Evolutionary conservation across 2,888 invertebrate species (phyloP).

Genomic region (Lacanobia oleracea): DNA sequence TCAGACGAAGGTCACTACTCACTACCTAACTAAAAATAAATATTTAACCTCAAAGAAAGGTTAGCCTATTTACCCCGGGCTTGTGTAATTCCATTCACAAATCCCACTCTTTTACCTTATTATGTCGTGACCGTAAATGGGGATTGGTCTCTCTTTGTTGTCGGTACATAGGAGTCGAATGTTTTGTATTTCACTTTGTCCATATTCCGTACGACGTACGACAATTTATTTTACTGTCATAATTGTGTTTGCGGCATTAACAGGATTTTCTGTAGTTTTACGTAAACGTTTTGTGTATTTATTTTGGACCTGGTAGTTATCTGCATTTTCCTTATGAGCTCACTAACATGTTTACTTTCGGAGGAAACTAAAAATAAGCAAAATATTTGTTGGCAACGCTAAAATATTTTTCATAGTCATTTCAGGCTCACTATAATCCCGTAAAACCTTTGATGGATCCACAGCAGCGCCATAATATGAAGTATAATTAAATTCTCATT

Average conservation of each 20-base stretch:
- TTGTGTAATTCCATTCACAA: slow-evolving; percentile 58
- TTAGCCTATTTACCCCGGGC: slow-evolving; percentile 44
- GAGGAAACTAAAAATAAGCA: neutral
- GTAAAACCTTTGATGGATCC: slow-evolving; percentile 38
- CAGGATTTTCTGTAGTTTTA: neutral
- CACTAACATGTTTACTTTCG: slow-evolving; percentile 16
- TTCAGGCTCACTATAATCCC: slow-evolving; percentile 41
- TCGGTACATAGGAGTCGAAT: slow-evolving; percentile 1
- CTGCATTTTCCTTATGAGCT: slow-evolving; percentile 17
- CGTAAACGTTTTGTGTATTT: slow-evolving; percentile 18
- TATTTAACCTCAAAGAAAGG: slow-evolving; percentile 57
- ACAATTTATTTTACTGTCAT: slow-evolving; percentile 32
- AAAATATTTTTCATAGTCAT: slow-evolving; percentile 11
- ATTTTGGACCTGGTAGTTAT: neutral
- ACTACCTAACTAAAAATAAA: slow-evolving; percentile 63
- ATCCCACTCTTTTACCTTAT: slow-evolving; percentile 55
- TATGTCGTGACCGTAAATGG: slow-evolving; percentile 50
- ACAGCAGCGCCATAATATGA: slow-evolving; percentile 19
- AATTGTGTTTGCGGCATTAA: slow-evolving; percentile 5
- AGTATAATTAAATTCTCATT: slow-evolving; percentile 57
- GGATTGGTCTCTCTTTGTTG: slow-evolving; percentile 45
- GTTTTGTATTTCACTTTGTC: slow-evolving; percentile 46
- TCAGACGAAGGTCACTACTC: slow-evolving; percentile 57
- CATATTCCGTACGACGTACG: slow-evolving; percentile 1
- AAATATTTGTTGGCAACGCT: slow-evolving; percentile 9